Base-by-base conservation (phyloP, 1,140 invertebrate species). In the Brachionus manjavacas region DNA sequence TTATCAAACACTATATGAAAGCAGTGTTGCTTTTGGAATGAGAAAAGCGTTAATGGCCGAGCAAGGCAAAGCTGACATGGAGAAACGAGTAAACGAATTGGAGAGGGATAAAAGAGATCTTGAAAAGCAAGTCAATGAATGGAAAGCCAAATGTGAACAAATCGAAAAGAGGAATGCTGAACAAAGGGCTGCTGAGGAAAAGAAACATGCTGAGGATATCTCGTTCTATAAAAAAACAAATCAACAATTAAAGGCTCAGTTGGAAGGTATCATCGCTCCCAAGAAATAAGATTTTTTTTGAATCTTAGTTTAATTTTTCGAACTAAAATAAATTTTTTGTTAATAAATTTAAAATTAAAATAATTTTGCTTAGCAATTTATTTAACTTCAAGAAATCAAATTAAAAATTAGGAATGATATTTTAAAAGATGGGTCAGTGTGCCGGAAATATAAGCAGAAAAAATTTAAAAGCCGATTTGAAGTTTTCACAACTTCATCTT, bases 11-110 rank as follows among this genome's bases (percentile, higher is more conserved):
- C 91, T 99, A 0, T 98, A 99, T 89, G 97, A 98, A 89, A 98
- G 95, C 89, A 96, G 96, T 84, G 95, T 98, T 78, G 96, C 96
- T 4, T 99, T 98, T 89, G 97, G 97, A 35, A 95, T 99, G 92
- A 92, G 97, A 60, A 99, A 99, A 91, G 95, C 96, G n/a, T 90
- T 98, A 74, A 94, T 95, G 90, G 93, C 90, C 7, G 92, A 92
- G 86, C 90, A 91, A 86, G 93, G 93, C 0, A 94, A 94, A 87
- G 91, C 92, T 81, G 93, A 94, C 86, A 91, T 94, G 86, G 92
- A 92, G 86, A 90, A 91, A 43, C 88, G 87, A 87, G 90, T 90
- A 86, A 84, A 89, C 55, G 90, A 92, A 76, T 89, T 95, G 25
- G 92, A 92, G 87, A 86, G 88, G 1, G 92, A 95, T 86, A 94